Base-by-base conservation (phyloP, 2,113 vertebrate species). In the Antidorcas marsupialis region DNA sequence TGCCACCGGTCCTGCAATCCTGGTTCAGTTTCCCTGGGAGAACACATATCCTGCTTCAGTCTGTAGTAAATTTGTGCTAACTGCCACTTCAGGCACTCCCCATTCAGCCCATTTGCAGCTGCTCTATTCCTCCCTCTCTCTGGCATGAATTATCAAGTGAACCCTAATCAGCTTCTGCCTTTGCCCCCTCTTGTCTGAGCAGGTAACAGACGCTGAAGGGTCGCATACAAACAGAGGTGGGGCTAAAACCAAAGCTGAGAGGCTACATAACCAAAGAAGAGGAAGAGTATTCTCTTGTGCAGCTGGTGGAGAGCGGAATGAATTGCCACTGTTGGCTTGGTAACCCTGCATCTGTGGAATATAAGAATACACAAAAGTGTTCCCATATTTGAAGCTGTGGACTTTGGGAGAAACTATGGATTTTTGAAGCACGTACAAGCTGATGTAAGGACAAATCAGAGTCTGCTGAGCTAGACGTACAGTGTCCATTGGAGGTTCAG, bases 1-100 rank as follows among this genome's bases (percentile, higher is more conserved):
- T 43, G 39, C 36, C 0, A 6, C 14, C 12, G 23, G 23, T 3
- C 71, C 23, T 27, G 23, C 1, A 76, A 27, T 7, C 36, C 23
- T 39, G 71, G 36, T 0, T 43, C 11, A 25, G 1, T 27, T 76
- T 43, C 36, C 9, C 71, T 39, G 67, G n/a, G 6, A 27, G 23
- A 76, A 43, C 36, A 14, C 12, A 14, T 13, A 12, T 39, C 36
- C 36, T 76, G 36, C 36, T 43, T 76, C 71, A 76, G 23, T 13
- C 71, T 43, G 36, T n/a, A 76, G 23, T 27, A 43, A 43, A 39
- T 43, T 25, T 43, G 36, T 43, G 71, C 71, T 43, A 76, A 27
- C 36, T 14, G 36, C 36, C 21, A 43, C 36, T 14, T 43, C 71
- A 76, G 36, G 12, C 36, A 43, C 36, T 43, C 71, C 36, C 23